A percentile compares a stretch with the other conserved stretches of the same genome.
Conservation (phyloP, 2,797 vertebrate species). For the Sebastiscus albofasciatus region DNA sequence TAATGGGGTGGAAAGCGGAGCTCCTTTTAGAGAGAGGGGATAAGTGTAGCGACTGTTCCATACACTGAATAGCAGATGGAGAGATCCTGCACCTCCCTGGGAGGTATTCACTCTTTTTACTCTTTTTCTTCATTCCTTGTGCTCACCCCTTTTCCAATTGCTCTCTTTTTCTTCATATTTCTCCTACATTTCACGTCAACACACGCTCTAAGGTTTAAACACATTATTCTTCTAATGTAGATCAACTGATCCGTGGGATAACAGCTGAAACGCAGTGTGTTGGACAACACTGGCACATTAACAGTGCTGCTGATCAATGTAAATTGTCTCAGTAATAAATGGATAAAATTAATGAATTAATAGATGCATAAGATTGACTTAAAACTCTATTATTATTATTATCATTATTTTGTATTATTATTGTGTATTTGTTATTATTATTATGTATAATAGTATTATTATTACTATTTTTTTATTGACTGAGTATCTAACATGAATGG, state of each 20-base stretch:
- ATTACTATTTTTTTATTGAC: neutral
- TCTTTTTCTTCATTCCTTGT: conserved; percentile 67
- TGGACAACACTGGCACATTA: too few relatives aligned
- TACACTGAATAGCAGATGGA: conserved; percentile 82
- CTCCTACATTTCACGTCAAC: conserved; percentile 15
- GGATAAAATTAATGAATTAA: neutral
- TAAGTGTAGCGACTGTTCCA: conserved; percentile 91
- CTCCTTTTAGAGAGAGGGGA: conserved; percentile 87
- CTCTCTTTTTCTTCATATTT: conserved; percentile 31
- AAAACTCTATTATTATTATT: neutral
- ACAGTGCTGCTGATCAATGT: neutral
- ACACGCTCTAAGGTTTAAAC: neutral
- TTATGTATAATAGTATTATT: too few relatives aligned
- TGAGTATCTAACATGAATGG: neutral
- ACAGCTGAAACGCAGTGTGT: too few relatives aligned
- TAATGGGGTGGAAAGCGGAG: conserved; percentile 90
- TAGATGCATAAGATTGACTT: neutral
- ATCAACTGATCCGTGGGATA: neutral
- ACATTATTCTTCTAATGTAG: neutral
- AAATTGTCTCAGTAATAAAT: neutral
- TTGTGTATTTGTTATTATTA: too few relatives aligned
- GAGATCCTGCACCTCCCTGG: conserved; percentile 86
- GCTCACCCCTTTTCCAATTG: conserved; percentile 37
- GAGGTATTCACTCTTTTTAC: conserved; percentile 74
- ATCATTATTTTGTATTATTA: neutral